These are phyloP conservation scores for Eidolon dupreanum DNA, from an alignment of 2,797 vertebrate species.

Conservation along the genomic window DNA sequence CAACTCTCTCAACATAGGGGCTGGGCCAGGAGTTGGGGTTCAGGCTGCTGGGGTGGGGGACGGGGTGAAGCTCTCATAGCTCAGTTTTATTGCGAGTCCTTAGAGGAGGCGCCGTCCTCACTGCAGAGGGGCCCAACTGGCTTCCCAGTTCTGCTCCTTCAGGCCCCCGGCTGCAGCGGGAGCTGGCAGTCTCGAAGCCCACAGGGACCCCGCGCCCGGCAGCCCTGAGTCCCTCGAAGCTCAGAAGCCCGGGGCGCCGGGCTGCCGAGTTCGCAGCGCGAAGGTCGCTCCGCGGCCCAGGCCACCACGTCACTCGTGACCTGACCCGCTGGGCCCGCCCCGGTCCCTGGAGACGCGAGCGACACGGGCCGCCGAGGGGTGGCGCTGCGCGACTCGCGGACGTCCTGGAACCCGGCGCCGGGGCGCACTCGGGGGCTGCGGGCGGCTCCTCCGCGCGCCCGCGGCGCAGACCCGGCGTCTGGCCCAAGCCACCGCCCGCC, in stretches of 20 bases:
- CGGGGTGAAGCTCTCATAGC: neutral
- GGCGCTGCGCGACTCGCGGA: neutral
- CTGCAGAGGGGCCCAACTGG: neutral
- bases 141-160: neutral
- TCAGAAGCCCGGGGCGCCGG: neutral
- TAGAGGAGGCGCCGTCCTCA: neutral
- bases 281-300: neutral
- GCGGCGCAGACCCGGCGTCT: neutral
- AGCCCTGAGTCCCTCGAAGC: neutral
- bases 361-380: neutral
- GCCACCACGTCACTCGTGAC: neutral
- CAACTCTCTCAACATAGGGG: neutral
- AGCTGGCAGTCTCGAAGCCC: rapidly evolving
- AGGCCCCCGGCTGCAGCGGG: neutral
- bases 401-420: neutral
- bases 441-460: rapidly evolving
- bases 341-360: neutral
- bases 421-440: no score
- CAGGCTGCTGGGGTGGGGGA: neutral
- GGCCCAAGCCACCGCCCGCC: neutral
- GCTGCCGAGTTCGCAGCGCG: rapidly evolving
- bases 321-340: neutral
- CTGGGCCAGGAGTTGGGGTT: neutral
- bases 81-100: neutral
- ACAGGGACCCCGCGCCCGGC: neutral